Conservation (phyloP, 2,797 vertebrate genomes). For the Simalia tracyae region DNA sequence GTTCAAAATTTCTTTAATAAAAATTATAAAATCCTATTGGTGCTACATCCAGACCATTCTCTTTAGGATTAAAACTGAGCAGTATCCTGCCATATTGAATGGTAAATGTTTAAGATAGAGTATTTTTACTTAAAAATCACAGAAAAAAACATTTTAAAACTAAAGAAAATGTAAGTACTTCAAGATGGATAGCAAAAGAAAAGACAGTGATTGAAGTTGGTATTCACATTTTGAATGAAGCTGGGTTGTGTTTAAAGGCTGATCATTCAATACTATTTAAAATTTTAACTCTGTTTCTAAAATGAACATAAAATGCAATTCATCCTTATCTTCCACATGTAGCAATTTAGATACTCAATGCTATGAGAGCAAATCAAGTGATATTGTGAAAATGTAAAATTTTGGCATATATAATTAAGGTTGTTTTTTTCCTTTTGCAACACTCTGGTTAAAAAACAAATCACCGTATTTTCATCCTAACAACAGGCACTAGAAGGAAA, state of each 20-base stretch:
- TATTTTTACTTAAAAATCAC: not conserved
- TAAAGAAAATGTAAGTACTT: not conserved
- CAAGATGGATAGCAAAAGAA: not conserved
- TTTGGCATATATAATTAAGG: slow-evolving; percentile 8
- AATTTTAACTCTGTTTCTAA: not conserved
- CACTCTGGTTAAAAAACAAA: slow-evolving; percentile 5
- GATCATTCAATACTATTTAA: not conserved
- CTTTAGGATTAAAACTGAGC: not conserved
- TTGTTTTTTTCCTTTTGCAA: not conserved
- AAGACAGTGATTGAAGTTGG: slow-evolving; percentile 15
- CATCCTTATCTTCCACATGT: not conserved
- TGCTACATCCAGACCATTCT: not conserved
- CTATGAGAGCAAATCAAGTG: slow-evolving; percentile 24
- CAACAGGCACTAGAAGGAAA: not conserved
- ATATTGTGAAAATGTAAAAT: slow-evolving; percentile 22
- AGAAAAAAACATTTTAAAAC: not conserved
- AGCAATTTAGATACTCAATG: slow-evolving; percentile 6
- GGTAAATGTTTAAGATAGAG: not conserved
- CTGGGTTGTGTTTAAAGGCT: slow-evolving; percentile 6
- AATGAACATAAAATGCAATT: slow-evolving; percentile 14
- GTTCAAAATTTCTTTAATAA: not conserved
- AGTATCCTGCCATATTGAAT: not conserved
- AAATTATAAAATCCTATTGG: not conserved
- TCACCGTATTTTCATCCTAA: not conserved
- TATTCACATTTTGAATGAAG: slow-evolving; percentile 26